Percentiles rank a stretch among this genome's conserved stretches.
Conservation (phyloP, 2,113 vertebrate species). For the Cyrtonyx montezumae region DNA sequence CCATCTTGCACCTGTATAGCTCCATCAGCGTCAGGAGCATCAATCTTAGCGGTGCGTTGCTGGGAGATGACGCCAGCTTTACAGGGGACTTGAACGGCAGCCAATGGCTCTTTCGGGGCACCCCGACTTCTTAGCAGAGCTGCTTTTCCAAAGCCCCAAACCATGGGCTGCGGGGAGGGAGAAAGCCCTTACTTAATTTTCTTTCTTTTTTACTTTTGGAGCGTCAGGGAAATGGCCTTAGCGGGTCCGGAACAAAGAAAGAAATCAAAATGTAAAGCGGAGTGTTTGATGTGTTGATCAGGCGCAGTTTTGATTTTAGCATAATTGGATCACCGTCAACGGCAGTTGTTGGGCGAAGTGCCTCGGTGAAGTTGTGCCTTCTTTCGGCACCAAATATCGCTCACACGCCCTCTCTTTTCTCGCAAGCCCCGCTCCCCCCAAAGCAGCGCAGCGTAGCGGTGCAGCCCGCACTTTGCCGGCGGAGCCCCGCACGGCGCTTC, state of each 20-base stretch:
- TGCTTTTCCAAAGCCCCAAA: constrained; percentile 3
- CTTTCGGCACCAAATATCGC: constrained; percentile 36
- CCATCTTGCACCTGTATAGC: neutral
- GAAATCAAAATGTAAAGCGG: constrained; percentile 51
- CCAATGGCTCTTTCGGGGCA: neutral
- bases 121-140: neutral
- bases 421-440: neutral
- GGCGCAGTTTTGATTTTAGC: constrained; percentile 44
- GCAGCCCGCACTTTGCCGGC: no score
- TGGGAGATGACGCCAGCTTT: neutral
- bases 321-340: constrained; percentile 41
- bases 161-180: neutral
- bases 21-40: neutral
- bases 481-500: neutral
- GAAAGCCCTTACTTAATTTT: neutral
- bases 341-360: constrained; percentile 44
- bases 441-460: neutral
- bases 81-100: neutral
- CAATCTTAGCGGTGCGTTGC: neutral
- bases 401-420: constrained; percentile 31
- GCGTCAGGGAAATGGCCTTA: constrained; percentile 31
- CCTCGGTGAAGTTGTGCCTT: constrained; percentile 2
- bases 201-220: neutral
- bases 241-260: constrained; percentile 51
- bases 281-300: constrained; percentile 53